A percentile compares a stretch with the other conserved stretches of the same genome.
Conservation (phyloP, 2,888 invertebrate genomes). For the Drosophila mimetica region DNA sequence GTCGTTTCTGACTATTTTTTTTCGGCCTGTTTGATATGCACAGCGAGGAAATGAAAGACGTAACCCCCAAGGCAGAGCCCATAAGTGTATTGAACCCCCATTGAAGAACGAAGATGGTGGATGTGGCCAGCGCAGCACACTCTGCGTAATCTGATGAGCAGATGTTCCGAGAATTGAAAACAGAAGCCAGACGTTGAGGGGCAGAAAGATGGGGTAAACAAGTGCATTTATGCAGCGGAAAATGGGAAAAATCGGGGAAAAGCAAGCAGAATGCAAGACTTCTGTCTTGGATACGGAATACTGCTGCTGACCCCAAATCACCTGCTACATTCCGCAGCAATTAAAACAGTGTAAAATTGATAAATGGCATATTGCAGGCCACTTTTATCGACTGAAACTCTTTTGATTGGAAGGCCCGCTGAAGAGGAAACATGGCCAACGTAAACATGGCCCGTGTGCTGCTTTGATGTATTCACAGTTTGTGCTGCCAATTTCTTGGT, state of each 20-base stretch:
- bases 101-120: conserved; percentile 28
- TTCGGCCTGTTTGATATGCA: conserved; percentile 53
- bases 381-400: conserved; percentile 5
- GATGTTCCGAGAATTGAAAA: conserved; percentile 63
- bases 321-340: conserved; percentile 66
- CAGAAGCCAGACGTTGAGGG: conserved; percentile 36
- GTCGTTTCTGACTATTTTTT: neutral
- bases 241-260: neutral
- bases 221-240: conserved; percentile 38
- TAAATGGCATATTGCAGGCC: conserved; percentile 53
- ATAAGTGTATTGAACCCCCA: conserved; percentile 58
- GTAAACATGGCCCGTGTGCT: conserved; percentile 25
- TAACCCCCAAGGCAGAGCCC: conserved; percentile 15
- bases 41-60: conserved; percentile 4
- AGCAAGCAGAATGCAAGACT: conserved; percentile 17
- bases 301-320: conserved; percentile 72
- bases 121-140: conserved; percentile 27
- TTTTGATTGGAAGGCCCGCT: neutral
- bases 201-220: conserved; percentile 46
- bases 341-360: conserved; percentile 54
- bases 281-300: conserved; percentile 7
- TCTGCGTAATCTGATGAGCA: conserved; percentile 64
- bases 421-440: conserved; percentile 18
- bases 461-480: conserved; percentile 62
- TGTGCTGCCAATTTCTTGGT: conserved; percentile 50